Conservation (phyloP, 2,888 invertebrate genomes). For the Candidula unifasciata region DNA sequence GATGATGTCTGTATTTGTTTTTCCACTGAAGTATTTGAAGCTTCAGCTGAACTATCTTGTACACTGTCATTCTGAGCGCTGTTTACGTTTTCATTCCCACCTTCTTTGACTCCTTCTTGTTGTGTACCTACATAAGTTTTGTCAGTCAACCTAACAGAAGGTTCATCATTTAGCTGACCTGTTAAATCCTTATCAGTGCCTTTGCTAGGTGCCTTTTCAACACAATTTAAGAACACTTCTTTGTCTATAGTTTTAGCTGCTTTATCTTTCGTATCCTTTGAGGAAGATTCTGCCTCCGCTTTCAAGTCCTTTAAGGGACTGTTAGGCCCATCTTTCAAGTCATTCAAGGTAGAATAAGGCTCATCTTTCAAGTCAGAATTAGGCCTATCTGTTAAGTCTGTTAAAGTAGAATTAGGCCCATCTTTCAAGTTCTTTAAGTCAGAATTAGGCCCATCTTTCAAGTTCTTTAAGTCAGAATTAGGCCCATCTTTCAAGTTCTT, state of each 20-base stretch:
- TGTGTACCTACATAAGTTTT: neutral
- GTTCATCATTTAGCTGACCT: neutral
- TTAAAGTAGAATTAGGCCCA: no score
- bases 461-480: no score
- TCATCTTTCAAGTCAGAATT: neutral
- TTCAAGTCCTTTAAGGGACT: neutral
- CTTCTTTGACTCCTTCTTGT: neutral
- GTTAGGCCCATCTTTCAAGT: neutral
- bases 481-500: no score
- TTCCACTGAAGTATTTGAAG: neutral
- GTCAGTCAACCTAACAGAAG: no score
- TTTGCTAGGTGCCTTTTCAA: neutral
- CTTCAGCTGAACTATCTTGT: neutral
- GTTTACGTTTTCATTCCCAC: neutral
- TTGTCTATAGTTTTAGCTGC: neutral
- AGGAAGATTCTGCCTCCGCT: neutral
- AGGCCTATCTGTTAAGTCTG: no score
- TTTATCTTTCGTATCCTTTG: neutral
- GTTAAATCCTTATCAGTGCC: neutral
- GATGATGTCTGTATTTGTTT: neutral
- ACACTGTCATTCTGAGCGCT: neutral
- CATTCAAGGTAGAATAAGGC: neutral
- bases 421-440: no score
- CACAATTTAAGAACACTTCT: slow-evolving; percentile 16
- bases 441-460: no score